These are phyloP conservation scores for Chymomyza procnemis DNA, from an alignment of 2,888 invertebrate genomes.

Conservation along the genomic window DNA sequence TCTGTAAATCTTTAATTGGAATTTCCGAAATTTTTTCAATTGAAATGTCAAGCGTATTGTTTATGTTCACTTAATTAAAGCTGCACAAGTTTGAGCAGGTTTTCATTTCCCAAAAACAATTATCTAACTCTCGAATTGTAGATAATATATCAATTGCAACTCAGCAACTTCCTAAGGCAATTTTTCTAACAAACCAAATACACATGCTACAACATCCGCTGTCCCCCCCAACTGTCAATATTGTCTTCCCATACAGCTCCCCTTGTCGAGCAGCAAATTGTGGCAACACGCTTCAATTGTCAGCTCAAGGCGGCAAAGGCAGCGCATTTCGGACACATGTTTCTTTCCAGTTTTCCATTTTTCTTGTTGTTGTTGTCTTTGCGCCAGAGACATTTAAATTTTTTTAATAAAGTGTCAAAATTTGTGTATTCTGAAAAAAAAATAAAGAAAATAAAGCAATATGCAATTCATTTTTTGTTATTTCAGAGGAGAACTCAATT, in stretches of 20 bases:
- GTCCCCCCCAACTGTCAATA: background rate
- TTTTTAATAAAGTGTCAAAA: slow-evolving; percentile 58
- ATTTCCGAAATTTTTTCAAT: no score
- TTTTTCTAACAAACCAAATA: background rate
- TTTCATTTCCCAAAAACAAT: background rate
- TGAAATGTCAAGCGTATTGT: no score
- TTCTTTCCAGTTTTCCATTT: background rate
- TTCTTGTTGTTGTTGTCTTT: slow-evolving; percentile 7
- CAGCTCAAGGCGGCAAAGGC: background rate
- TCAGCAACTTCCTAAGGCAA: background rate
- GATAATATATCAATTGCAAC: background rate
- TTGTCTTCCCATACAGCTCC: background rate
- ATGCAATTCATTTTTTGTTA: slow-evolving; percentile 33
- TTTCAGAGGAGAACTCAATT: slow-evolving; percentile 58
- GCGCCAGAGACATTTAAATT: slow-evolving; percentile 41
- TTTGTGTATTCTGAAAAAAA: slow-evolving; percentile 34
- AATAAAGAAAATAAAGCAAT: slow-evolving; percentile 13
- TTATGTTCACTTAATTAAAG: background rate
- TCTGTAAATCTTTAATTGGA: no score
- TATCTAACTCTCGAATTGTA: background rate
- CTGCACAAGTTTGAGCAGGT: background rate
- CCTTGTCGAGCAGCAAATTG: slow-evolving; percentile 23
- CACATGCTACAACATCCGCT: background rate
- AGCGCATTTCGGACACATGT: background rate
- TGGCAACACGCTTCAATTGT: slow-evolving; percentile 57